Conservation (phyloP, 2,888 invertebrate species). For the Cheilosia grossa region DNA sequence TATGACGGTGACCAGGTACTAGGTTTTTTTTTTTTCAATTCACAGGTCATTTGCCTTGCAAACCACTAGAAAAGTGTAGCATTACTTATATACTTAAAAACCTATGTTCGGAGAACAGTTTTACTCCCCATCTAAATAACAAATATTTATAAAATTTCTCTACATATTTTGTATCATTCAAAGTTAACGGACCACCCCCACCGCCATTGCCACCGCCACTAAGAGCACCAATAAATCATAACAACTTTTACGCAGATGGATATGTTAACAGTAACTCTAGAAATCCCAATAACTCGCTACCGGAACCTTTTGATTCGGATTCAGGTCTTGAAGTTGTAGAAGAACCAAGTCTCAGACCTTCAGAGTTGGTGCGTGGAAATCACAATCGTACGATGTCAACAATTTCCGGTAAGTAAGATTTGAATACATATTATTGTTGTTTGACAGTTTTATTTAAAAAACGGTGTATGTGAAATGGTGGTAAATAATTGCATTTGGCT, state of each 20-base stretch:
- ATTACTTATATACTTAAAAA: no score
- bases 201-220: constrained; percentile 88
- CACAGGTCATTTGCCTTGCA: no score
- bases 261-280: constrained; percentile 69
- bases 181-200: constrained; percentile 86
- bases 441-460: no score
- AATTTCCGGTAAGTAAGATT: constrained; percentile 83
- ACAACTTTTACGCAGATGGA: constrained; percentile 55
- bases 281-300: constrained; percentile 73
- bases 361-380: constrained; percentile 86
- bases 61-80: no score
- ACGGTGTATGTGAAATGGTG: no score
- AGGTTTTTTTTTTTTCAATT: no score
- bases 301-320: constrained; percentile 80
- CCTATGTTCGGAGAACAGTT: not conserved
- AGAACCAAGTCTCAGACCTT: constrained; percentile 88
- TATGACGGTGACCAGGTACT: no score
- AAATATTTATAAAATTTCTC: not conserved
- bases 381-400: constrained; percentile 85
- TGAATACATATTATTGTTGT: not conserved
- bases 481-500: no score
- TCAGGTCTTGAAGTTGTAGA: constrained; percentile 86
- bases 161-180: constrained; percentile 13
- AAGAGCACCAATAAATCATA: constrained; percentile 81
- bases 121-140: not conserved